Base-by-base conservation (phyloP, 1,140 invertebrate species). In the Pogonomyrmex californicus region DNA sequence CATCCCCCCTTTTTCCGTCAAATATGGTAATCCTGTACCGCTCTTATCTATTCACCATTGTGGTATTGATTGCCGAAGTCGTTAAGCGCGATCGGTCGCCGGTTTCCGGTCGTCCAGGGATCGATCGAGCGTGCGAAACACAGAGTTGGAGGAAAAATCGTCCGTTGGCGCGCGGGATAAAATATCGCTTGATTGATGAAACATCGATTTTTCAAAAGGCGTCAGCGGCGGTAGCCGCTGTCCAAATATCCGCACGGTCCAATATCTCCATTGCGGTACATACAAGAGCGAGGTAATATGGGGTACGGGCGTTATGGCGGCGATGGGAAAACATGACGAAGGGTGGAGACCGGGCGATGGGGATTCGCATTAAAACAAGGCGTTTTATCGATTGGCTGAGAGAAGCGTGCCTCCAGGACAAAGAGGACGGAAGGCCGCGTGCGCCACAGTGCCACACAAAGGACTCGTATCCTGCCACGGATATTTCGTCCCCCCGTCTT, bases 401-500 rank as follows among this genome's bases (percentile, higher is more conserved):
- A 77, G 81, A 86, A 87, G 83, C 86, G 86, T 87, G 86, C 86
- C 75, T 85, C 65, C 49, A 65, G 82, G 82, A 86, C 86, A 87
- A 87, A 87, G 83, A 87, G 73, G 44, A 87, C 82, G 63, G 65
- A 85, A 78, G 83, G 58, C 82, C 51, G 86, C 82, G 83, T 78
- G 82, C 82, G 86, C 82, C 86, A 87, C 86, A 86, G 71, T 87
- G 82, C 71, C 86, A 86, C 83, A 86, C 73, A 87, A 86, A 87
- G 86, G 65, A 65, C 79, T 65, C 63, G 73, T 47, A 78, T 79
- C 76, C 85, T 68, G 76, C 63, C 33, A 49, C 41, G 76, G 41
- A 49, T 58, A 38, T 66, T 54, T 66, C 85, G 63, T 70, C 23
- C 58, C 23, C 58, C 44, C 41, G 54, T 38, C 63, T 58, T 71